Percentiles rank a stretch among this genome's conserved stretches.
phyloP scores from a whole-genome alignment of 2,797 vertebrate species.

The Coregonus suidteri region DNA sequence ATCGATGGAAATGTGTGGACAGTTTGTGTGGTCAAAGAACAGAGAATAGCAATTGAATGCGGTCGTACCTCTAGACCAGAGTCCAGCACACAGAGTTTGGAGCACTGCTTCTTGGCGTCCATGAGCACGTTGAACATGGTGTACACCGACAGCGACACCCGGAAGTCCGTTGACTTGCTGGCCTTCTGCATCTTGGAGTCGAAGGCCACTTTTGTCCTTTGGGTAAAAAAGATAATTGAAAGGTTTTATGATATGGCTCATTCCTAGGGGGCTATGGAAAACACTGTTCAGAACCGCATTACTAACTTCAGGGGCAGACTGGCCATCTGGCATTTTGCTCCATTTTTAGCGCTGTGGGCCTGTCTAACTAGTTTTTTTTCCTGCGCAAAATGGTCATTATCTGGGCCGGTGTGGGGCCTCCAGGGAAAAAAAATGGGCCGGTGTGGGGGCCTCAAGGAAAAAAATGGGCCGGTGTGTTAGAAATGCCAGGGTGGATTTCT shows the following conservation, averaged over 20 bases:
- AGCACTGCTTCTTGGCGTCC: slow-evolving; percentile 91
- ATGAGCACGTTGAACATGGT: slow-evolving; percentile 96
- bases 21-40: neutral
- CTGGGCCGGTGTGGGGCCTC: too few relatives aligned
- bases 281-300: neutral
- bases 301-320: neutral
- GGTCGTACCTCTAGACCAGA: slow-evolving; percentile 86
- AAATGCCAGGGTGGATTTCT: too few relatives aligned
- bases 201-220: slow-evolving; percentile 92
- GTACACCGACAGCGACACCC: slow-evolving; percentile 85
- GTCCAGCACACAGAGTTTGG: slow-evolving; percentile 92
- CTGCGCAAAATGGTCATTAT: too few relatives aligned
- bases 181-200: slow-evolving; percentile 90
- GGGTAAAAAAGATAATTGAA: slow-evolving; percentile 34
- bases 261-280: neutral
- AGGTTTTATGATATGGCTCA: neutral
- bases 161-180: slow-evolving; percentile 85
- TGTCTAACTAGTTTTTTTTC: too few relatives aligned
- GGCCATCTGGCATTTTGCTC: too few relatives aligned
- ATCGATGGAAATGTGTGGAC: neutral
- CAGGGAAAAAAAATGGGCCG: too few relatives aligned
- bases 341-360: too few relatives aligned
- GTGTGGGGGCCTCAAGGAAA: too few relatives aligned
- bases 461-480: too few relatives aligned
- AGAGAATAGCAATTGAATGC: neutral